Base-by-base conservation (phyloP, 2,113 vertebrate species). In the Tapirus terrestris region DNA sequence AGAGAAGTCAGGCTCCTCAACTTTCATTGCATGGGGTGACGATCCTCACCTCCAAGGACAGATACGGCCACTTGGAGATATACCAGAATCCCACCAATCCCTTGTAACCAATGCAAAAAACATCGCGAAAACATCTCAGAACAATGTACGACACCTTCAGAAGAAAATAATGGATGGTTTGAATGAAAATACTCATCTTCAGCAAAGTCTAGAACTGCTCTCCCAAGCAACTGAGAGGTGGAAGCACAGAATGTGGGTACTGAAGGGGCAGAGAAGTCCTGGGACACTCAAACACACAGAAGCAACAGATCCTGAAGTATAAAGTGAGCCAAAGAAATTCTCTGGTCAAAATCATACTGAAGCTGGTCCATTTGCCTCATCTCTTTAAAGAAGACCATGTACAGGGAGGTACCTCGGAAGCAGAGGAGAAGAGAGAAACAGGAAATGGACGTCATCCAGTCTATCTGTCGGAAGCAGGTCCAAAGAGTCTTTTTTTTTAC, bases 351-450 rank as follows among this genome's bases (percentile, higher is more conserved):
- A 21, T 13, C 18, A 2, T 1, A 1, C 25, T 0, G 27, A 87
- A 58, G 31, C 4, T 17, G 11, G 2, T 3, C 1, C 23, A 1
- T 2, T 0, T 2, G 16, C 36, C 51, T 0, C 2, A 1, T 67
- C 8, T 39, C 73, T 31, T 6, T 1, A 48, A 11, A 65, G 75
- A 65, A 3, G 25, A 12, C 13, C 72, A 7, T 0, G 1, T 2
- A 20, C 20, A 45, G 25, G 43, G 13, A 3, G 29, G 39, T 67
- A 68, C 5, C 60, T 33, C 23, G n/a, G 48, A 82, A 39, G 58
- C 13, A 29, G n/a, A 63, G 13, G n/a, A 21, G 39, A 77, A 39
- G 25, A n/a, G 82, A 53, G 53, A 33, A 1, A 18, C 12, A 4
- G 43, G 60, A 51, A 13, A 25, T 2, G 5, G 17, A 13, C 3